These are phyloP conservation scores for Planococcus citri DNA, from an alignment of 1,140 invertebrate species.

Conservation along the genomic window DNA sequence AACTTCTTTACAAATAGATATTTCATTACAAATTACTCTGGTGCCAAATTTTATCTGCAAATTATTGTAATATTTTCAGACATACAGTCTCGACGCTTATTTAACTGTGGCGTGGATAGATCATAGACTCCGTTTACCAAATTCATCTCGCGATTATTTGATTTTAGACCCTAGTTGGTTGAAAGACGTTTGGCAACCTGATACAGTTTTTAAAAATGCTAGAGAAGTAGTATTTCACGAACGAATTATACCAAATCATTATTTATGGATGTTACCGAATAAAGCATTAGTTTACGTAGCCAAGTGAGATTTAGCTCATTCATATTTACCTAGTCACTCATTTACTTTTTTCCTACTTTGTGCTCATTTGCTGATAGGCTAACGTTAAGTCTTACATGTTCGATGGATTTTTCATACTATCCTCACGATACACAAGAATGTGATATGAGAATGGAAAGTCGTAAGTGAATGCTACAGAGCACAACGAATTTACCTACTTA, in stretches of 20 bases:
- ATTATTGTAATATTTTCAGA: background rate
- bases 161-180: background rate
- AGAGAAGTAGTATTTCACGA: background rate
- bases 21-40: too few relatives aligned
- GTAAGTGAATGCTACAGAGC: background rate
- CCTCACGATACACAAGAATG: background rate
- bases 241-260: background rate
- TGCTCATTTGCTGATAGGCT: background rate
- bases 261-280: background rate
- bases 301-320: background rate
- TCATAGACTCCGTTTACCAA: background rate
- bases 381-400: background rate
- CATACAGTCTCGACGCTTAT: background rate
- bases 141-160: background rate
- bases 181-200: background rate
- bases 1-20: too few relatives aligned
- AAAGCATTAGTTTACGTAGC: background rate
- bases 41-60: too few relatives aligned
- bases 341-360: too few relatives aligned
- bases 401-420: background rate
- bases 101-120: conserved; percentile 6
- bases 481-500: background rate
- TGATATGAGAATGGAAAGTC: conserved; percentile 11
- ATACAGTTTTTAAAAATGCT: background rate
- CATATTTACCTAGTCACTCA: too few relatives aligned